phyloP scores from a whole-genome alignment of 2,888 invertebrate species.

The Mylabris sibirica region DNA sequence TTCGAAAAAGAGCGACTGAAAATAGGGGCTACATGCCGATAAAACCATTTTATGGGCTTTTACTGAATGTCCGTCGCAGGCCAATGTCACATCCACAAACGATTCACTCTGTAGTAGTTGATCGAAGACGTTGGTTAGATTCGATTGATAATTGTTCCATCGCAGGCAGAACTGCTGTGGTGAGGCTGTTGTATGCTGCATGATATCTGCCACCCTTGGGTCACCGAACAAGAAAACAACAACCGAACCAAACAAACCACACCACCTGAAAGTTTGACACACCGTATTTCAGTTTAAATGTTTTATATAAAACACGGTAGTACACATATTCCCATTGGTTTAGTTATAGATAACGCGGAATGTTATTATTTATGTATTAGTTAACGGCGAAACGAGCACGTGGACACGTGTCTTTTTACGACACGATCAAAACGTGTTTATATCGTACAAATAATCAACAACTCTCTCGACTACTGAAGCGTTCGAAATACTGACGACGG shows the following conservation, averaged over 20 bases:
- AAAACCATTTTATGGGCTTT: slow-evolving; percentile 94
- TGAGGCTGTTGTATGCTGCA: slow-evolving; percentile 65
- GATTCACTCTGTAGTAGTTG: slow-evolving; percentile 88
- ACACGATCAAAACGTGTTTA: slow-evolving; percentile 29
- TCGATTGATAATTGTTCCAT: slow-evolving; percentile 94
- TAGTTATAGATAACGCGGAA: slow-evolving; percentile 18
- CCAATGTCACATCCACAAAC: slow-evolving; percentile 90
- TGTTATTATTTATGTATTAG: slow-evolving; percentile 30
- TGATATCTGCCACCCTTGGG: slow-evolving; percentile 31
- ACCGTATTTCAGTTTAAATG: slow-evolving; percentile 32
- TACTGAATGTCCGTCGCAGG: slow-evolving; percentile 89
- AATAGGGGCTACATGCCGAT: slow-evolving; percentile 93
- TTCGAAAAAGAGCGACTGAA: slow-evolving; percentile 88
- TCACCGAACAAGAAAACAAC: background rate
- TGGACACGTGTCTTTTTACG: slow-evolving; percentile 41
- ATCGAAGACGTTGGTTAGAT: slow-evolving; percentile 87
- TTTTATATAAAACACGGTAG: slow-evolving; percentile 22
- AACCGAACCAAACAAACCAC: background rate
- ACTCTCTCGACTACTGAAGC: slow-evolving; percentile 44
- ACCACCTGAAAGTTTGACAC: slow-evolving; percentile 54
- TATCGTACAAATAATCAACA: slow-evolving; percentile 41
- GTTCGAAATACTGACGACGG: slow-evolving; percentile 48
- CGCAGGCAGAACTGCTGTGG: slow-evolving; percentile 90
- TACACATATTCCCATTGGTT: slow-evolving; percentile 8
- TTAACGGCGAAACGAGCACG: slow-evolving; percentile 46